A percentile compares a stretch with the other conserved stretches of the same genome.
Evolutionary conservation across 2,797 vertebrate genomes (phyloP).

Genomic region (Clarias pachynema): DNA sequence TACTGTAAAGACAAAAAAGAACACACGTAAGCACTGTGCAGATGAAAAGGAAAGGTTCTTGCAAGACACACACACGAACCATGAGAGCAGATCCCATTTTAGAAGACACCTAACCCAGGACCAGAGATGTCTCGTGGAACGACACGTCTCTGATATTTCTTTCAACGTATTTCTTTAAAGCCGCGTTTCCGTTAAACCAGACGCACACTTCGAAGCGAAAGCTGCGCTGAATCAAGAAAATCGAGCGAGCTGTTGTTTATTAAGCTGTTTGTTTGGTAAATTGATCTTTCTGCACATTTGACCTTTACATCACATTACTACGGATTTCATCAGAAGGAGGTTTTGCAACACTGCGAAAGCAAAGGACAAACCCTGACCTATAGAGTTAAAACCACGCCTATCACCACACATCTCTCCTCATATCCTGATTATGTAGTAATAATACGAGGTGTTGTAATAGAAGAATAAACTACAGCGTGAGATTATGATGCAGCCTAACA

Average conservation of each 20-base stretch:
- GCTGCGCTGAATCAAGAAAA: not conserved
- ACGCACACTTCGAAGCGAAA: not conserved
- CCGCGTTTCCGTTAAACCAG: too few species aligned
- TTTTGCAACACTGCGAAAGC: not conserved
- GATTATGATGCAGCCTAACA: not conserved
- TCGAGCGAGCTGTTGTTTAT: not conserved
- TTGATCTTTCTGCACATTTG: not conserved
- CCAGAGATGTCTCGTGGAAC: not conserved
- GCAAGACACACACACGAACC: not conserved
- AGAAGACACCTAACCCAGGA: conserved; percentile 14
- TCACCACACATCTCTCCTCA: too few species aligned
- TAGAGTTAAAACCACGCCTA: not conserved
- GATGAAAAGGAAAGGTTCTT: not conserved
- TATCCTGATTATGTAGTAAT: not conserved
- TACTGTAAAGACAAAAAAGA: not conserved
- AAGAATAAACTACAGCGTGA: not conserved
- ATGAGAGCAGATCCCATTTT: not conserved
- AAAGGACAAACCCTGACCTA: not conserved
- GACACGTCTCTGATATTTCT: not conserved
- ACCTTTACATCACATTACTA: not conserved
- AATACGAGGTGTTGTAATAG: not conserved
- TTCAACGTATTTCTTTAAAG: not conserved
- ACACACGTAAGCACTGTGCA: not conserved
- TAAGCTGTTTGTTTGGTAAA: conserved; percentile 12
- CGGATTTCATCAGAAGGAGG: not conserved